These are phyloP conservation scores for Vesta saturnalis DNA, from an alignment of 2,888 invertebrate species.

Conservation along the genomic window DNA sequence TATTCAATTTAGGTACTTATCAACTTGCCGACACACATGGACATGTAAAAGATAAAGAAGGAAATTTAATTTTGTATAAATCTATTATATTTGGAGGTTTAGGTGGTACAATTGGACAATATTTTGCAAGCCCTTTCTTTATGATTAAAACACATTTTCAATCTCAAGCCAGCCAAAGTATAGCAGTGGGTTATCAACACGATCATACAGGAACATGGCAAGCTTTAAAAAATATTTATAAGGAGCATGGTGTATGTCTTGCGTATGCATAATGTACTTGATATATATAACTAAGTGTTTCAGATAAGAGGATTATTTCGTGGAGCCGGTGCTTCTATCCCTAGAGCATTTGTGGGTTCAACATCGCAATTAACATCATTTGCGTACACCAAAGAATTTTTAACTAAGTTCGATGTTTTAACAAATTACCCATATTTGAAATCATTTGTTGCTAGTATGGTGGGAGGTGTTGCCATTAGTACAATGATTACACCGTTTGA, in stretches of 20 bases:
- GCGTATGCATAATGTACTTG: background rate
- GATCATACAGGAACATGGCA: conserved; percentile 69
- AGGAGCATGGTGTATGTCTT: conserved; percentile 63
- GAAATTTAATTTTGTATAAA: conserved; percentile 62
- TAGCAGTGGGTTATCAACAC: conserved; percentile 89
- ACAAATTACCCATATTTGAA: conserved; percentile 65
- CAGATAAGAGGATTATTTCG: conserved; percentile 75
- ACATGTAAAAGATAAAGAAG: conserved; percentile 63
- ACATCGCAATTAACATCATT: conserved; percentile 86
- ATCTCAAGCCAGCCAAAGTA: conserved; percentile 74
- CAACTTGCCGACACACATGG: conserved; percentile 52
- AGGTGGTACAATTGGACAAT: conserved; percentile 76
- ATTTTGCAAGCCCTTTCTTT: conserved; percentile 78
- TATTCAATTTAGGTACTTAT: conserved; percentile 55
- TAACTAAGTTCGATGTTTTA: conserved; percentile 55
- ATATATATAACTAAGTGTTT: background rate
- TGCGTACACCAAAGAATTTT: conserved; percentile 69
- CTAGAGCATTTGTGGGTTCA: conserved; percentile 82
- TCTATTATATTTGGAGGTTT: conserved; percentile 66
- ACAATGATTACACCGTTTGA: conserved; percentile 88
- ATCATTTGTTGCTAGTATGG: conserved; percentile 75
- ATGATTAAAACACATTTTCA: conserved; percentile 89
- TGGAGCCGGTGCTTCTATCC: conserved; percentile 77
- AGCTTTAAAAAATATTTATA: conserved; percentile 65
- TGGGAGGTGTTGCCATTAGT: conserved; percentile 81